Evolutionary conservation across 2,113 vertebrate genomes (phyloP), one percentile per base, ranked within the genome.

Genomic region (Cebidichthys violaceus): DNA sequence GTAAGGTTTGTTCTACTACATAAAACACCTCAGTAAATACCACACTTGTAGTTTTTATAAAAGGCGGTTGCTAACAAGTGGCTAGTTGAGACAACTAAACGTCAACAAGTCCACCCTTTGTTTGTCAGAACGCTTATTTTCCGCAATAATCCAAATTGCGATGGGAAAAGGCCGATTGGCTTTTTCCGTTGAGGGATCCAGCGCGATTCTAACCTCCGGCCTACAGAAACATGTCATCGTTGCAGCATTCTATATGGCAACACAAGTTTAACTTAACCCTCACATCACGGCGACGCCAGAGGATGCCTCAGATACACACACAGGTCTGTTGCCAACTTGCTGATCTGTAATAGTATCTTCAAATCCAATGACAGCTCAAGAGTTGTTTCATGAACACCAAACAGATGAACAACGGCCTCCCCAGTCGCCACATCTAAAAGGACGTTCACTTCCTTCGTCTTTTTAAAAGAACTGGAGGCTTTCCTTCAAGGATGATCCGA

Each of bases 381-480:
- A 39, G 33, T n/a, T 0, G 7, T 75, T 88, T 81, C 35, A 76
- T 41, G 73, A 61, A 35, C 22, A 15, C 11, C 7, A 14, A n/a
- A 73, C 73, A 61, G 15, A 0, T 22, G 5, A 57, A 17, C n/a
- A 10, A 37, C 2, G 27, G 20, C 39, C 54, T 75, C 73, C 50
- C 69, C 14, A 35, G 75, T 24, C 66, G 43, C 39, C 59, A 67
- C 22, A 84, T 84, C 77, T 71, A 17, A 82, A 75, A n/a, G n/a
- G 71, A 77, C 67, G 70, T 81, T 79, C 52, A 73, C 62, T 6
- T 70, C 54, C 55, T 79, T 79, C 43, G 82, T 62, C 31, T 50
- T 84, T 86, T 41, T n/a, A n/a, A 87, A 84, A 74, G 60, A 74
- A 20, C 52, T 29, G 31, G 60, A 77, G 50, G 39, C 31, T 82